Percentiles rank a stretch among this genome's conserved stretches.
These are phyloP conservation scores for Heliconius erato DNA, from an alignment of 2,888 invertebrate genomes.

Conservation along the genomic window DNA sequence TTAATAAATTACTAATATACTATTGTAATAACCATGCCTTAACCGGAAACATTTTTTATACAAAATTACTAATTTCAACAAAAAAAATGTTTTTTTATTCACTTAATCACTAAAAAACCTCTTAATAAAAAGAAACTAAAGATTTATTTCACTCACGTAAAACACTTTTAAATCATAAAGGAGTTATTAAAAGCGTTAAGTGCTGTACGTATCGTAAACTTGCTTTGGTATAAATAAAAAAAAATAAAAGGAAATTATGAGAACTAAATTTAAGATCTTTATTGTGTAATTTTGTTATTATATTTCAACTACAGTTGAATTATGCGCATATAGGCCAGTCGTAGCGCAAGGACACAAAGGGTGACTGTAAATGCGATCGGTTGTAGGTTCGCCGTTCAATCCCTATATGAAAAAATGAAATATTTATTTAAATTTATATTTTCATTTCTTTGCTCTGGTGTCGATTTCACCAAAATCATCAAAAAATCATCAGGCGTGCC, in stretches of 20 bases:
- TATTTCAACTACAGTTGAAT: not conserved
- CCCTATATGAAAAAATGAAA: too few relatives aligned
- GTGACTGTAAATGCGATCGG: too few relatives aligned
- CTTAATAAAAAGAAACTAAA: slow-evolving; percentile 4
- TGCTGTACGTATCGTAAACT: slow-evolving; percentile 18
- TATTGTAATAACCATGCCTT: not conserved
- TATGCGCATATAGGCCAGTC: not conserved
- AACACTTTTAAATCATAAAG: slow-evolving; percentile 31
- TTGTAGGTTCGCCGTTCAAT: too few relatives aligned
- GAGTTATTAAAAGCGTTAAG: slow-evolving; percentile 26
- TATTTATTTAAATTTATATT: too few relatives aligned
- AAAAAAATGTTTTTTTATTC: not conserved
- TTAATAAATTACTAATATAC: not conserved
- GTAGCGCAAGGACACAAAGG: too few relatives aligned
- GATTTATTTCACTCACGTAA: slow-evolving; percentile 23
- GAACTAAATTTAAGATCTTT: not conserved
- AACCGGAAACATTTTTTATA: not conserved
- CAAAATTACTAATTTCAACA: not conserved
- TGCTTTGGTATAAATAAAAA: not conserved
- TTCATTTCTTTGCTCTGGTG: too few relatives aligned
- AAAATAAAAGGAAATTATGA: not conserved
- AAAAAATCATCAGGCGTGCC: too few relatives aligned
- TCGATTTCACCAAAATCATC: too few relatives aligned
- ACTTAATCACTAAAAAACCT: not conserved
- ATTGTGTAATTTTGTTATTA: not conserved